Evolutionary conservation across 2,888 invertebrate species (phyloP).

Genomic region (Hydroisotoma schaefferi): DNA sequence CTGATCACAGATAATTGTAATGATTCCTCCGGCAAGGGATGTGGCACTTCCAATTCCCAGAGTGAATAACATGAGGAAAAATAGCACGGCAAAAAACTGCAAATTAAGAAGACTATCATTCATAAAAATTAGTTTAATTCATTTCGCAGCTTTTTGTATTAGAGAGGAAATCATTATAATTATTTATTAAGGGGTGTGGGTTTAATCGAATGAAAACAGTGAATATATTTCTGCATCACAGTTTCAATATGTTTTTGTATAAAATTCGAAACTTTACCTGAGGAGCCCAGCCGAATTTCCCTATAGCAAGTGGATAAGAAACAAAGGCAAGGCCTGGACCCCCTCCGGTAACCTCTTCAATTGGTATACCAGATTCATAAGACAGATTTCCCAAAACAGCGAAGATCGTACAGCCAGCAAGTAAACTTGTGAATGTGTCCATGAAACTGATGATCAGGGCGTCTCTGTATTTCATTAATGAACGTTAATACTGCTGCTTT

Average conservation of each 20-base stretch:
- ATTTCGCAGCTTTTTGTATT: too few relatives aligned
- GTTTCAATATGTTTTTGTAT: too few relatives aligned
- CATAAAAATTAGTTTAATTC: background rate
- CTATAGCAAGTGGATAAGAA: slow-evolving; percentile 78
- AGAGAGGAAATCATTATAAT: background rate
- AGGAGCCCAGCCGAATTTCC: slow-evolving; percentile 68
- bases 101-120: slow-evolving; percentile 19
- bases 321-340: slow-evolving; percentile 78
- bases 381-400: slow-evolving; percentile 78
- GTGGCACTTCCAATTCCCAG: slow-evolving; percentile 58
- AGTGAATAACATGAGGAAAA: slow-evolving; percentile 60
- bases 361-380: slow-evolving; percentile 57
- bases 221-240: too few relatives aligned
- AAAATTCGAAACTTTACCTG: too few relatives aligned
- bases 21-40: slow-evolving; percentile 55
- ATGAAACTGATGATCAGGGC: slow-evolving; percentile 74
- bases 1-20: slow-evolving; percentile 56
- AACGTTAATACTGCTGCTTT: too few relatives aligned
- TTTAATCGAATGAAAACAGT: too few relatives aligned
- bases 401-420: slow-evolving; percentile 72
- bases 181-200: too few relatives aligned
- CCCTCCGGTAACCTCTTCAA: slow-evolving; percentile 65
- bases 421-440: slow-evolving; percentile 76
- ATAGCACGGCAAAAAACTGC: slow-evolving; percentile 58
- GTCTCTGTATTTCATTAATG: slow-evolving; percentile 63